phyloP scores from a whole-genome alignment of 2,888 invertebrate species.

The Eristalinus sepulchralis region DNA sequence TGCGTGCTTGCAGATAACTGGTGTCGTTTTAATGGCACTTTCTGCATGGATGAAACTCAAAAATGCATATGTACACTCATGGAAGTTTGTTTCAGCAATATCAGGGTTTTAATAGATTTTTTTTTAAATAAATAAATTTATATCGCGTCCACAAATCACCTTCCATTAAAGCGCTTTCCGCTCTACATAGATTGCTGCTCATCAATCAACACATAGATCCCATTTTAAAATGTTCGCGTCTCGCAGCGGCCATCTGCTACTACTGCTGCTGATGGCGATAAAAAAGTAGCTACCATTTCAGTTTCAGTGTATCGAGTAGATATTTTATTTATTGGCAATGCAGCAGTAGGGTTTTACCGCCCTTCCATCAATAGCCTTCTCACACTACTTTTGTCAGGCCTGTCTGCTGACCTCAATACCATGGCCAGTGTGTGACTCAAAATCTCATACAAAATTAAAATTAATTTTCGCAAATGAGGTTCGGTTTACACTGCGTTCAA shows the following conservation, averaged over 20 bases:
- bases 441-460: conserved; percentile 62
- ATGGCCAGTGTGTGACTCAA: conserved; percentile 22
- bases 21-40: background rate
- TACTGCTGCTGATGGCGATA: background rate
- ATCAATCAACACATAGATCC: conserved; percentile 52
- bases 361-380: background rate
- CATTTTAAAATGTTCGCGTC: conserved; percentile 10
- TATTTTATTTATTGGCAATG: conserved; percentile 49
- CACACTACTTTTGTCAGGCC: background rate
- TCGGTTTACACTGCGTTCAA: conserved; percentile 18
- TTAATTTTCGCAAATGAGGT: conserved; percentile 54
- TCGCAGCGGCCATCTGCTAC: conserved; percentile 33
- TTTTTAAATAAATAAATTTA: conserved; percentile 34
- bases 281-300: conserved; percentile 30
- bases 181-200: conserved; percentile 27
- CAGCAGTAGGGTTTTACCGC: conserved; percentile 17
- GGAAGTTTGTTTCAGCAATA: background rate
- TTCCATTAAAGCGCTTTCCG: conserved; percentile 24
- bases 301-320: conserved; percentile 43
- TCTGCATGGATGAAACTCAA: background rate
- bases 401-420: conserved; percentile 12
- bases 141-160: conserved; percentile 38
- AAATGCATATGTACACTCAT: background rate
- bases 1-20: background rate
- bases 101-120: background rate